Evolutionary conservation across 2,113 vertebrate species (phyloP), one percentile per base, ranked within the genome.

Genomic region (Bos taurus): DNA sequence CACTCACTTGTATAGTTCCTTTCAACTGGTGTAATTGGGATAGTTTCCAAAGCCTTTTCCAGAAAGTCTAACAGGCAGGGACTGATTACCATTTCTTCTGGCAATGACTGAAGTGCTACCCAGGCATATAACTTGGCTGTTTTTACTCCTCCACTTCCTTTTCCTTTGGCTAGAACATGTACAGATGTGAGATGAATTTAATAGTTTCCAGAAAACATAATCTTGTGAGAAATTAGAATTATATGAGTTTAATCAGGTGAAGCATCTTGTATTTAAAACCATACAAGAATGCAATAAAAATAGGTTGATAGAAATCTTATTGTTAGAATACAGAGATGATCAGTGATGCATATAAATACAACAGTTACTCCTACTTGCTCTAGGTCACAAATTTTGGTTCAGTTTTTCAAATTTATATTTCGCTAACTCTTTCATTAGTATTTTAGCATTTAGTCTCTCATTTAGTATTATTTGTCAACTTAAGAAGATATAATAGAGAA

Each of bases 71-170:
- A 98, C 33, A 99, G 98, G 98, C 99, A 99, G 11, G 99, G 99
- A 84, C 99, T 99, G 98, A 99, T 99, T 64, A 99, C 99, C 99
- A 99, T 99, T 97, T 99, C 99, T 96, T 99, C 99, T 5, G 99
- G 99, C 95, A 99, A 98, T 0, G 99, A 99, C 98, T 99, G 99
- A 21, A 99, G 99, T 0, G 99, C 99, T 93, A 99, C 99, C 99
- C 99, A 99, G 0, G 99, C 99, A 0, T 99, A 99, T 2, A 99
- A 98, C 96, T 99, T 99, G 88, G 99, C 99, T 0, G 99, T 99
- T 99, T 99, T 99, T 46, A 99, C 99, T 78, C 99, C 99, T 80
- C 99, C 99, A 26, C 99, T 99, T 96, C 99, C 99, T 98, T 99
- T 99, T 85, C 99, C 99, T 99, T 99, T 99, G 98, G 99, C 99